Base-by-base conservation (phyloP, 2,888 invertebrate genomes). In the Celastrina argiolus region DNA sequence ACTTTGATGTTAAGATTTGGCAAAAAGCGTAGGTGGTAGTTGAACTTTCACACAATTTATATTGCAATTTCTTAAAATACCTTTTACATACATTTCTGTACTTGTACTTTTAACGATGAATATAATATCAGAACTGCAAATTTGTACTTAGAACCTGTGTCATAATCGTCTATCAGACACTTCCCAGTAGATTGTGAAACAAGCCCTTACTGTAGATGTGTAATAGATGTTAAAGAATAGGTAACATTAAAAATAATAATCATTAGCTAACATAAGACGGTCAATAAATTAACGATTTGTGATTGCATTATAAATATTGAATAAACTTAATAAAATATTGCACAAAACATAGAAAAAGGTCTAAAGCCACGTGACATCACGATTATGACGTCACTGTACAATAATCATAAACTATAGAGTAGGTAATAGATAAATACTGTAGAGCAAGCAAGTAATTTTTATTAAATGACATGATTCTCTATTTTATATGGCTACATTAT, bases 1-100 rank as follows among this genome's bases (percentile, higher is more conserved):
- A 51, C 64, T 63, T 51, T 66, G 63, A 64, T 59, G 56, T 63
- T 31, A 42, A 16, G 8, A 66, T 59, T 56, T 66, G 59, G 66
- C 59, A 66, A 59, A 18, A 65, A 42, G 59, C 59, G 56, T 61
- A 61, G 36, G 26, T 36, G 51, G 10, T 51, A 10, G 18, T 12
- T 18, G 18, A 45, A 18, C 2, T 22, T 51, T 45, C 8, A 14
- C 2, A 51, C 22, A 10, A 22, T 12, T 51, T 22, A 14, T 22
- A 22, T 22, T 51, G 36, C 36, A 36, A 12, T 22, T 51, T 26
- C 2, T n/a, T 18, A 45, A 2, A 16, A 2, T 18, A 7, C 1
- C 6, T 45, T 45, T 18, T 16, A 45, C 8, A 5, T 14, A 8
- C 2, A 45, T 16, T 12, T 45, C 18, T n/a, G n/a, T n/a, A 31